Percentiles rank a stretch among this genome's conserved stretches.
phyloP scores from a whole-genome alignment of 2,888 invertebrate genomes.

The Caenorhabditis sp. region DNA sequence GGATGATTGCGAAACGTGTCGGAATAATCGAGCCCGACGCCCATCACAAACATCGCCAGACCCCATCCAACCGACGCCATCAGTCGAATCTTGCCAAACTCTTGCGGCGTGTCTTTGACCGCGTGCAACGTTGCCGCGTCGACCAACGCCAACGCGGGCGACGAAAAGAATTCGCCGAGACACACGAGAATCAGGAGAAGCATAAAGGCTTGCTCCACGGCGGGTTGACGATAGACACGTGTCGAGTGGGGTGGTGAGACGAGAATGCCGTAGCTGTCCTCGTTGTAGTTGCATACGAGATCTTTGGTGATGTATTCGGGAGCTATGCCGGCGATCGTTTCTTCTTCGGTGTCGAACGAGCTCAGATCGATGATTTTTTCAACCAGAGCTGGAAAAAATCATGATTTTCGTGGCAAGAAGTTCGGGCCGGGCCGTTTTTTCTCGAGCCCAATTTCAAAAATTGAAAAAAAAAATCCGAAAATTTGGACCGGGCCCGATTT shows the following conservation, averaged over 20 bases:
- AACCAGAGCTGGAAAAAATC: conserved; percentile 61
- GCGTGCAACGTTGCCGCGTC: conserved; percentile 68
- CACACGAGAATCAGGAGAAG: conserved; percentile 88
- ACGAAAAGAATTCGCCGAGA: conserved; percentile 91
- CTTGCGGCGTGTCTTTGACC: conserved; percentile 62
- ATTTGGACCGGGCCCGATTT: too few species aligned
- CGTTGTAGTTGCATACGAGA: conserved; percentile 67
- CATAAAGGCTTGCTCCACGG: conserved; percentile 90
- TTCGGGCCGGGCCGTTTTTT: too few species aligned
- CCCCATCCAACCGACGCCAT: conserved; percentile 98
- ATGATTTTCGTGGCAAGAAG: too few species aligned
- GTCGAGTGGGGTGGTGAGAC: conserved; percentile 86
- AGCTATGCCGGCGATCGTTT: conserved; percentile 65
- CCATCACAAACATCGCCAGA: conserved; percentile 96
- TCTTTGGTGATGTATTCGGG: conserved; percentile 68
- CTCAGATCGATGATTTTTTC: conserved; percentile 68
- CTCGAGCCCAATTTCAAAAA: too few species aligned
- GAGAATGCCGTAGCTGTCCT: conserved; percentile 62
- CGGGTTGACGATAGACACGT: conserved; percentile 85
- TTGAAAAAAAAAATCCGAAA: background rate
- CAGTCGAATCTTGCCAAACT: conserved; percentile 92
- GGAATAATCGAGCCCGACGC: conserved; percentile 93
- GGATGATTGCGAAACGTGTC: conserved; percentile 82
- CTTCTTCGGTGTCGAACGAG: conserved; percentile 64
- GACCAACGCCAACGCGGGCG: conserved; percentile 64